These are phyloP conservation scores for Rhabdomys pumilio DNA, from an alignment of 2,797 vertebrate genomes.

Conservation along the genomic window DNA sequence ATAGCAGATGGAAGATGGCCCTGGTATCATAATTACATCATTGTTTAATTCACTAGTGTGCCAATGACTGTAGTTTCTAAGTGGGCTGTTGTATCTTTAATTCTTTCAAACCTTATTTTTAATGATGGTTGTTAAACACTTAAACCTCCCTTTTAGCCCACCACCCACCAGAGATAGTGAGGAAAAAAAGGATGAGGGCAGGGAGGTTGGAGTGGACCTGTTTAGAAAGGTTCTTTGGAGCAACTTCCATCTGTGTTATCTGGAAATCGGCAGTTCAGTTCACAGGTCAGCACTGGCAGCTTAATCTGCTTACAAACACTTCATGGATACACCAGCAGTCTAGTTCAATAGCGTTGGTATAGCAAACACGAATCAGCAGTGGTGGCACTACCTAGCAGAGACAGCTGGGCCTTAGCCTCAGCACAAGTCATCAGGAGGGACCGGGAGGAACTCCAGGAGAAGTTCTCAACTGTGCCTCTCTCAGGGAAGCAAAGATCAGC, in stretches of 20 bases:
- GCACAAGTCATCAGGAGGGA: background rate
- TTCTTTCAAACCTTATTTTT: background rate
- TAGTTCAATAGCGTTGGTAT: background rate
- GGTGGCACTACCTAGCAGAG: background rate
- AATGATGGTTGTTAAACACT: background rate
- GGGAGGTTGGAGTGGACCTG: background rate
- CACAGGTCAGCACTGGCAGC: background rate
- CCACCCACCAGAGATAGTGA: background rate
- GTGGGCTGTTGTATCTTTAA: background rate
- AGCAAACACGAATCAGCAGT: background rate
- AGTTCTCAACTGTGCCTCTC: background rate
- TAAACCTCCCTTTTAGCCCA: background rate
- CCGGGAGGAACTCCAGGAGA: background rate
- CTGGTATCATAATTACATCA: background rate
- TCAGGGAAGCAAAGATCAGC: too few species aligned
- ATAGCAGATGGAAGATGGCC: background rate
- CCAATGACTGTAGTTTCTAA: background rate
- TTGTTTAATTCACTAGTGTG: conserved; percentile 23
- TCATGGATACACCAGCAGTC: background rate
- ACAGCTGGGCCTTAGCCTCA: background rate
- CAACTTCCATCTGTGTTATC: background rate
- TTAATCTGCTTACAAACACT: background rate
- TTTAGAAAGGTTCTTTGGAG: background rate
- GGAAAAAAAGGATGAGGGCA: background rate
- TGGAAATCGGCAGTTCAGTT: background rate